These are phyloP conservation scores for Drosophila affinis DNA, from an alignment of 2,888 invertebrate species.

Conservation along the genomic window DNA sequence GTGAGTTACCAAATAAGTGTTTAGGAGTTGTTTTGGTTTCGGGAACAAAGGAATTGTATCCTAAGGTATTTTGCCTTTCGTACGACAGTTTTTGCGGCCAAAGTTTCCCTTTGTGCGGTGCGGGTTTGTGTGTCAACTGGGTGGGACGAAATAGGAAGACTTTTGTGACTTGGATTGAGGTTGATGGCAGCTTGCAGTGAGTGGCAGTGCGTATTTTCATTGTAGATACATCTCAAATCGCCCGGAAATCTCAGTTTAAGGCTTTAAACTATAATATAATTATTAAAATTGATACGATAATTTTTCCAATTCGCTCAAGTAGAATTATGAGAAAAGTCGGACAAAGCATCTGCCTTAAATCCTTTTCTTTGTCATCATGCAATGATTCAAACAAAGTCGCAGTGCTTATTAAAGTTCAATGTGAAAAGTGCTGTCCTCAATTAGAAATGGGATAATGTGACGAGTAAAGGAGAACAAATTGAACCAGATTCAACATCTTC, in stretches of 20 bases:
- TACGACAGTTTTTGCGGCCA: slow-evolving; percentile 37
- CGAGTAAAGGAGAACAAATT: not conserved
- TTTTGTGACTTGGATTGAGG: slow-evolving; percentile 29
- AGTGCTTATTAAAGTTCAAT: slow-evolving; percentile 41
- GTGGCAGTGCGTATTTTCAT: not conserved
- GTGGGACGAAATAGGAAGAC: not conserved
- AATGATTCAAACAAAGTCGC: slow-evolving; percentile 30
- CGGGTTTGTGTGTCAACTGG: not conserved
- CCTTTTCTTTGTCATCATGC: not conserved
- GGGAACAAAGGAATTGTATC: slow-evolving; percentile 19
- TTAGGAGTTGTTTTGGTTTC: not conserved
- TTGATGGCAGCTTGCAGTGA: slow-evolving; percentile 11
- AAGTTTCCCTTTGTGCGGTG: slow-evolving; percentile 15
- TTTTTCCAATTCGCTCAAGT: slow-evolving; percentile 8
- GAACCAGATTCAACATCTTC: no score
- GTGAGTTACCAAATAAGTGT: not conserved
- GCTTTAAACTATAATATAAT: slow-evolving; percentile 35
- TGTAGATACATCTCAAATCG: no score
- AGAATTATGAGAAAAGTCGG: slow-evolving; percentile 26
- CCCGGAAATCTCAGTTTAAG: not conserved
- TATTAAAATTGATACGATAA: slow-evolving; percentile 9
- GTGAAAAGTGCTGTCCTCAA: slow-evolving; percentile 24
- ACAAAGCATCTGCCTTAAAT: slow-evolving; percentile 23
- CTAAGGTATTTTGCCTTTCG: slow-evolving; percentile 6
- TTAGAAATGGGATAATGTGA: slow-evolving; percentile 43